A percentile compares a stretch with the other conserved stretches of the same genome.
Evolutionary conservation across 2,113 vertebrate species (phyloP).

Genomic region (Rhagologus leucostigma): DNA sequence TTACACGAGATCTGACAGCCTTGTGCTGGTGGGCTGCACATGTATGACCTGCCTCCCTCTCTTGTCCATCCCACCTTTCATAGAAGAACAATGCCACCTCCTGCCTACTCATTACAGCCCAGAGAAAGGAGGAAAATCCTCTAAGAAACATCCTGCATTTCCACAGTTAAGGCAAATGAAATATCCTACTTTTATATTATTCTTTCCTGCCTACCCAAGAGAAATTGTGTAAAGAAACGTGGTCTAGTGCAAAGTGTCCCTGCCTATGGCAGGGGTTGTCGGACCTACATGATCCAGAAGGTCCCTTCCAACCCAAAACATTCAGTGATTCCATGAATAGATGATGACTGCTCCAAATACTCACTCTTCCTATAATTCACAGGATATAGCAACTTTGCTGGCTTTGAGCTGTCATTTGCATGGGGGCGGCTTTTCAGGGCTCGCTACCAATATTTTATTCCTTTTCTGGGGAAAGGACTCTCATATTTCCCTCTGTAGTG

Average conservation of each 20-base stretch:
- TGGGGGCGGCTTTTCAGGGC: neutral
- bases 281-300: neutral
- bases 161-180: neutral
- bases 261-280: neutral
- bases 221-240: accelerated
- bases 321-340: neutral
- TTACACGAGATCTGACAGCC: neutral
- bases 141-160: neutral
- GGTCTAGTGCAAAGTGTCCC: neutral
- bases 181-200: neutral
- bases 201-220: neutral
- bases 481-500: neutral
- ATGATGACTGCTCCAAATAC: neutral
- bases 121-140: neutral
- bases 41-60: neutral
- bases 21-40: neutral
- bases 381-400: neutral
- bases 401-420: neutral
- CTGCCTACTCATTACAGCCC: neutral
- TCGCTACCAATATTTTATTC: neutral
- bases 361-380: neutral
- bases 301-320: neutral
- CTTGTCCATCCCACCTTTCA: neutral
- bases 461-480: neutral
- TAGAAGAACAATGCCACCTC: neutral